phyloP scores from a whole-genome alignment of 1,140 invertebrate genomes.

The Hesperophylax magnus region DNA sequence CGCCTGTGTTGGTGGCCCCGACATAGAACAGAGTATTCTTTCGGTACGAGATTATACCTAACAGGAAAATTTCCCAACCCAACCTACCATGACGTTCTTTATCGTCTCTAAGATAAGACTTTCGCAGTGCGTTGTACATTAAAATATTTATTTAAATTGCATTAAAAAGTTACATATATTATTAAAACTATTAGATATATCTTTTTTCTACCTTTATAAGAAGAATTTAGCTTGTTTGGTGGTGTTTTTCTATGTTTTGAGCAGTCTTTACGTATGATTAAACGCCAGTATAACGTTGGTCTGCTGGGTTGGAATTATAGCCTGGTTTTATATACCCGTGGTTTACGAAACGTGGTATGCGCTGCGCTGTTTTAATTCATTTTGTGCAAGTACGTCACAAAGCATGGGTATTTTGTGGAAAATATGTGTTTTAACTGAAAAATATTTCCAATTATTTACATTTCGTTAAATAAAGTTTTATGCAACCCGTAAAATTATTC shows the following conservation, averaged over 20 bases:
- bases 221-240: neutral
- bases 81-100: constrained; percentile 52
- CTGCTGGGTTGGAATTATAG: constrained; percentile 36
- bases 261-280: constrained; percentile 8
- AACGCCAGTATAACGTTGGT: constrained; percentile 46
- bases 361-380: neutral
- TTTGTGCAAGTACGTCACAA: neutral
- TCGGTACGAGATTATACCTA: constrained; percentile 51
- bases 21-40: constrained; percentile 50
- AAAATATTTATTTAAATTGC: neutral
- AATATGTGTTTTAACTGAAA: too few species aligned
- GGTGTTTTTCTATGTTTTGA: neutral
- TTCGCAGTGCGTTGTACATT: constrained; percentile 24
- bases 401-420: too few species aligned
- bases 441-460: too few species aligned
- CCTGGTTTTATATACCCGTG: constrained; percentile 46
- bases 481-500: too few species aligned
- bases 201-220: too few species aligned
- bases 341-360: constrained; percentile 30
- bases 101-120: constrained; percentile 5
- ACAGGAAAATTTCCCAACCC: constrained; percentile 53
- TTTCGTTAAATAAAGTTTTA: too few species aligned
- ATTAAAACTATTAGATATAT: too few species aligned
- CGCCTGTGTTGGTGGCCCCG: constrained; percentile 40
- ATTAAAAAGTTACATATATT: too few species aligned